Conservation (phyloP, 2,888 invertebrate genomes). For the Latrodectus elegans region DNA sequence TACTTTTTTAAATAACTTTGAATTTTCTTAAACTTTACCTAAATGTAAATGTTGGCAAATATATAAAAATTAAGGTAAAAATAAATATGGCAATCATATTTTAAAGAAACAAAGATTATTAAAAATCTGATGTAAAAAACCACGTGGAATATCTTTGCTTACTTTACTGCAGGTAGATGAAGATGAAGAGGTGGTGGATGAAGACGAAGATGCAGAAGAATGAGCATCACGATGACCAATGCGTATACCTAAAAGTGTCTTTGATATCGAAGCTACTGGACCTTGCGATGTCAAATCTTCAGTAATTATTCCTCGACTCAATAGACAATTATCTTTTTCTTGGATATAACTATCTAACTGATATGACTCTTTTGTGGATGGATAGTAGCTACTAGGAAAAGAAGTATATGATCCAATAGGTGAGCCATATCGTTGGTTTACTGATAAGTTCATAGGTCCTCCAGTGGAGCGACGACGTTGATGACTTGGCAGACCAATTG, state of each 20-base stretch:
- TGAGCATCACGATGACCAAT: constrained; percentile 37
- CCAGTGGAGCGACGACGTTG: constrained; percentile 52
- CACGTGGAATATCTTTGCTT: background rate
- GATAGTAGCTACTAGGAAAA: constrained; percentile 65
- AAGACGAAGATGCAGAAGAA: constrained; percentile 48
- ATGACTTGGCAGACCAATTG: constrained; percentile 18
- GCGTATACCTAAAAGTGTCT: constrained; percentile 67
- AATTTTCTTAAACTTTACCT: too few species aligned
- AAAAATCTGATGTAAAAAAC: too few species aligned
- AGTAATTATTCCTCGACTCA: constrained; percentile 71
- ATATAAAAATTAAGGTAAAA: too few species aligned
- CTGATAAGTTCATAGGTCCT: constrained; percentile 44
- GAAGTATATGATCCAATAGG: constrained; percentile 68
- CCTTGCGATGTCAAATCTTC: constrained; percentile 73
- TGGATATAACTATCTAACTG: constrained; percentile 64
- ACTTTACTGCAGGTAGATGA: constrained; percentile 51
- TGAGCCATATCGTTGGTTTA: constrained; percentile 55
- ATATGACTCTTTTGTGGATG: constrained; percentile 53
- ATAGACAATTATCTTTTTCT: constrained; percentile 72
- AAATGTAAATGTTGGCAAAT: too few species aligned
- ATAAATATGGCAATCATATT: too few species aligned
- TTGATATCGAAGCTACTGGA: constrained; percentile 72
- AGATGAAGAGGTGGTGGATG: constrained; percentile 33
- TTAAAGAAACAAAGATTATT: too few species aligned
- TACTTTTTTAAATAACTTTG: too few species aligned